phyloP scores from a whole-genome alignment of 1,140 invertebrate species.

The Sesamia nonagrioides region DNA sequence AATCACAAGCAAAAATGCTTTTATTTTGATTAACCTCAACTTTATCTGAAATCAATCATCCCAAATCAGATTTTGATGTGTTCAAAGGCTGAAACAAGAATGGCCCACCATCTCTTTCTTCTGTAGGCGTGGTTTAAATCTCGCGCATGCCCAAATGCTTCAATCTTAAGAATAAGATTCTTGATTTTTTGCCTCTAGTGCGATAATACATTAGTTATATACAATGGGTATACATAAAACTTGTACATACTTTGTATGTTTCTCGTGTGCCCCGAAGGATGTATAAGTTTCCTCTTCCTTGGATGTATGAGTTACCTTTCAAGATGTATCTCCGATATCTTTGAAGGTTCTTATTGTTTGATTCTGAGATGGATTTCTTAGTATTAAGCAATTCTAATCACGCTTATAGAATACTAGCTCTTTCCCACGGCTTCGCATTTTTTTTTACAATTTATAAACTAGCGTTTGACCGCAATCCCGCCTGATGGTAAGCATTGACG shows the following conservation, averaged over 20 bases:
- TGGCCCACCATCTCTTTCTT: constrained; percentile 72
- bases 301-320: too few relatives aligned
- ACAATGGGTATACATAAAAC: constrained; percentile 45
- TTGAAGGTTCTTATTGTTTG: constrained; percentile 6
- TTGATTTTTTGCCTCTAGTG: constrained; percentile 64
- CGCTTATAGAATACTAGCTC: too few relatives aligned
- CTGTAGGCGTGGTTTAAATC: constrained; percentile 71
- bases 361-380: neutral
- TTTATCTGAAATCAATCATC: constrained; percentile 71
- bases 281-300: constrained; percentile 15
- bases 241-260: constrained; percentile 44
- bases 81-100: constrained; percentile 61
- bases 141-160: constrained; percentile 71
- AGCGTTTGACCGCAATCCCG: too few relatives aligned
- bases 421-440: too few relatives aligned
- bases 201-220: constrained; percentile 64
- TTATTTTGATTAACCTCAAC: constrained; percentile 60
- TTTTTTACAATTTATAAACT: too few relatives aligned
- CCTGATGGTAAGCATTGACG: too few relatives aligned
- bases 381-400: neutral
- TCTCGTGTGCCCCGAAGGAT: constrained; percentile 13
- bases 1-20: constrained; percentile 48
- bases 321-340: neutral
- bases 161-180: constrained; percentile 81
- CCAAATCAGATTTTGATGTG: constrained; percentile 61